Percentiles rank a stretch among this genome's conserved stretches.
Conservation (phyloP, 2,113 vertebrate species). For the Tamias sibiricus region DNA sequence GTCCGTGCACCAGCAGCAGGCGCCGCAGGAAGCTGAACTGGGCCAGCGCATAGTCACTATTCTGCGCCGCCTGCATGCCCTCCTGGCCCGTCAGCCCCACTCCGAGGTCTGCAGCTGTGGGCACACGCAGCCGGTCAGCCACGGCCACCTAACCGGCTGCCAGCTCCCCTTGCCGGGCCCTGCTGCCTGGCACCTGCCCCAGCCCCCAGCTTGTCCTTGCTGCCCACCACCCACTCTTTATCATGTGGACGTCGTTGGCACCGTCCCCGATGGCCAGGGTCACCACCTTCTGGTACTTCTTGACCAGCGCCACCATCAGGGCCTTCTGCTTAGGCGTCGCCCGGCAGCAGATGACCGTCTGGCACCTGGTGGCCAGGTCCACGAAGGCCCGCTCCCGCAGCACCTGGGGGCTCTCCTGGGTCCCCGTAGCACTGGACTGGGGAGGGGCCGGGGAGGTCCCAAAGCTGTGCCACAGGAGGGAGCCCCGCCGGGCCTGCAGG, state of each 20-base stretch:
- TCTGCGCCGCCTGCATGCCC: slow-evolving; percentile 94
- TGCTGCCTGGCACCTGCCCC: background rate
- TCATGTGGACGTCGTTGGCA: slow-evolving; percentile 98
- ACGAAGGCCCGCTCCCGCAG: slow-evolving; percentile 88
- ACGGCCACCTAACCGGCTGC: rapidly evolving
- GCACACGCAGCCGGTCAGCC: rapidly evolving
- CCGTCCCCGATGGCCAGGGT: slow-evolving; percentile 95
- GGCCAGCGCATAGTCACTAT: slow-evolving; percentile 92
- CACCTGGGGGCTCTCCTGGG: slow-evolving; percentile 74
- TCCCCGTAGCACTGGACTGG: background rate
- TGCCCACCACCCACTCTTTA: slow-evolving; percentile 90
- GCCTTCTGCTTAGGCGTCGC: slow-evolving; percentile 97
- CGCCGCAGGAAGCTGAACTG: slow-evolving; percentile 93
- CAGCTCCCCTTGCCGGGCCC: background rate
- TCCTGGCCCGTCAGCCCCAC: slow-evolving; percentile 94
- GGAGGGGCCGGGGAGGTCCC: rapidly evolving
- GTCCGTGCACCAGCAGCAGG: slow-evolving; percentile 94
- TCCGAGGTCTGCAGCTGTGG: slow-evolving; percentile 92
- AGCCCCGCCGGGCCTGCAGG: background rate
- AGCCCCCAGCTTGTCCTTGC: background rate
- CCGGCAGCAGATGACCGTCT: slow-evolving; percentile 95
- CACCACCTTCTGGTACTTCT: slow-evolving; percentile 89
- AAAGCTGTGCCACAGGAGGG: background rate
- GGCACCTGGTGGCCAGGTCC: slow-evolving; percentile 90
- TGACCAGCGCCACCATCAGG: slow-evolving; percentile 90